phyloP scores from a whole-genome alignment of 1,140 invertebrate species.

The Lethrus apterus region DNA sequence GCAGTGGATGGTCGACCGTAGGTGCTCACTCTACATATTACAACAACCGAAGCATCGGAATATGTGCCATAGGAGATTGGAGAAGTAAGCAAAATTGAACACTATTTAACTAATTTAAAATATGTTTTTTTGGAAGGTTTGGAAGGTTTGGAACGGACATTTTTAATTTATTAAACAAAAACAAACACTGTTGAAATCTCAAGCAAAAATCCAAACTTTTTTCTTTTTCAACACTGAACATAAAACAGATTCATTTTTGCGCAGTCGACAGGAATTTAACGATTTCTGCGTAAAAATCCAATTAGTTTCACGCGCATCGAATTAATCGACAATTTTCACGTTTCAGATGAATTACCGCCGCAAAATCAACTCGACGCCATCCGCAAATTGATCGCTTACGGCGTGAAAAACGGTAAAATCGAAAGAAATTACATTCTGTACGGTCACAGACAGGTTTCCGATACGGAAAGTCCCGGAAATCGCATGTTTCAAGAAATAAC shows the following conservation, averaged over 20 bases:
- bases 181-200: no score
- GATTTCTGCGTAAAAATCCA: no score
- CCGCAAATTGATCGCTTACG: slow-evolving; percentile 53
- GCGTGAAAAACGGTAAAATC: slow-evolving; percentile 53
- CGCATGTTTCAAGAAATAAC: slow-evolving; percentile 54
- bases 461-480: slow-evolving; percentile 63
- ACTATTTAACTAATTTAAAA: background rate
- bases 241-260: no score
- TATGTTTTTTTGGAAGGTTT: no score
- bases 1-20: slow-evolving; percentile 62
- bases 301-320: no score
- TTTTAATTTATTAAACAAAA: no score
- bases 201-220: no score
- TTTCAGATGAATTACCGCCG: slow-evolving; percentile 49
- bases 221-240: no score
- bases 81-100: slow-evolving; percentile 44
- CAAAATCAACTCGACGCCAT: slow-evolving; percentile 51
- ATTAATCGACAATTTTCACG: no score
- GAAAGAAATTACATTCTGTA: slow-evolving; percentile 54
- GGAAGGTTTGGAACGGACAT: no score
- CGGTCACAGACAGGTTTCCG: slow-evolving; percentile 59
- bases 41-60: slow-evolving; percentile 65
- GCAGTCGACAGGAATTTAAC: slow-evolving; percentile 35
- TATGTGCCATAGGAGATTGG: slow-evolving; percentile 65
- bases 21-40: slow-evolving; percentile 65